Base-by-base conservation (phyloP, 2,797 vertebrate species). In the Phrynocephalus vlangalii region DNA sequence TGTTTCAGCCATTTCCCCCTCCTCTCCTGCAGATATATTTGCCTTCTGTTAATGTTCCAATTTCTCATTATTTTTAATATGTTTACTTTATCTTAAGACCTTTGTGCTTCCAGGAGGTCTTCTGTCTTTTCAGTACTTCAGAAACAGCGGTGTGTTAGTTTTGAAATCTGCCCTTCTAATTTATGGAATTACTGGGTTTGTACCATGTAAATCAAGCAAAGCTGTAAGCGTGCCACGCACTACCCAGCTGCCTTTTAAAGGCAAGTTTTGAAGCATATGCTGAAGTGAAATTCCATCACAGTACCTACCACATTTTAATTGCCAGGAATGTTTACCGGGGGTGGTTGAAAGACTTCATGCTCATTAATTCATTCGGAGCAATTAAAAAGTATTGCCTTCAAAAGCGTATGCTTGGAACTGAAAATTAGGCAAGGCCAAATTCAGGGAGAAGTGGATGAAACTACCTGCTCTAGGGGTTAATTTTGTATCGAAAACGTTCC, bases 311-410 rank as follows among this genome's bases (percentile, higher is more conserved):
- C 86, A 90, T 92, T 88, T 94, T 92, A 94, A 94, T 94, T 93
- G 89, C 83, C 20, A 85, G 44, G 68, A 70, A 86, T 20, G 11
- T 75, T 93, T 91, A 80, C 84, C 90, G 56, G 20, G 20, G 8
- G 87, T 75, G 50, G 71, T 80, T 79, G 2, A 5, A 88, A 60
- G 89, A 80, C 33, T 87, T 93, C 89, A 90, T 92, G 90, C 85
- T 95, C 91, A 93, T 94, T 93, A 92, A 93, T 93, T 93, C 90
- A 91, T 92, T 91, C 83, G 73, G 63, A 91, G 90, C 88, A 93
- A 94, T 93, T 92, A 94, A 81, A 44, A 67, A 92, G 71, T 88
- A 90, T 91, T 73, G 79, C 87, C 91, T 87, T 86, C 82, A 67
- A 93, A 89, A 50, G 20, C 77, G 75, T 20, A 71, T 89, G 77